phyloP scores from a whole-genome alignment of 2,888 invertebrate species.

The Cantharis lateralis region DNA sequence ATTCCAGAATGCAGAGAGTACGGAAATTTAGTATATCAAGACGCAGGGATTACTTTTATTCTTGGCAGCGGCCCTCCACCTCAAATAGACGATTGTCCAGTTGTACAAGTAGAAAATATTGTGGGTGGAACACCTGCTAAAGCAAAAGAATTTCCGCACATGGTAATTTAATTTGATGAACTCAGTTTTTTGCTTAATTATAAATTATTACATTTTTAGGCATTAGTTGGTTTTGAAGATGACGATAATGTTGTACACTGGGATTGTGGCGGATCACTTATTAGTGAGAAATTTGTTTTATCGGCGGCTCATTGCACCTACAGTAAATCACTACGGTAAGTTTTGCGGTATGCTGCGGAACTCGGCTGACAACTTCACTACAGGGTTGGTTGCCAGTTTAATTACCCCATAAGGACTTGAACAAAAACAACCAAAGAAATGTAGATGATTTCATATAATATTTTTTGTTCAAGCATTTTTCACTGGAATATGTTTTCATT shows the following conservation, averaged over 20 bases:
- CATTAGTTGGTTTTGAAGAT: conserved; percentile 3
- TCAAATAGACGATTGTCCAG: background rate
- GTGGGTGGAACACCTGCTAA: background rate
- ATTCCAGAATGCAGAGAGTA: conserved; percentile 19
- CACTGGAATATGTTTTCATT: background rate
- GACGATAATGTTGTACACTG: conserved; percentile 49
- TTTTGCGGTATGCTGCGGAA: no score
- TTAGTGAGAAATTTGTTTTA: conserved; percentile 65
- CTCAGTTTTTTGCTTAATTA: background rate
- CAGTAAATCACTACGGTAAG: no score
- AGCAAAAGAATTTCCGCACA: conserved; percentile 19
- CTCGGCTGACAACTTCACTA: no score
- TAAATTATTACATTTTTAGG: background rate
- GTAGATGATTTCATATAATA: no score
- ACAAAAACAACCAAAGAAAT: no score
- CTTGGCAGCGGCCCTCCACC: background rate
- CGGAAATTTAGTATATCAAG: background rate
- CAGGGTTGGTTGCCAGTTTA: no score
- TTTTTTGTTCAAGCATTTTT: background rate
- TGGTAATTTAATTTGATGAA: conserved; percentile 9
- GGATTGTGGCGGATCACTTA: conserved; percentile 69
- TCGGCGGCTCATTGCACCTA: conserved; percentile 68
- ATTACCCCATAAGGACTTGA: no score
- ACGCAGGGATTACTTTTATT: background rate
- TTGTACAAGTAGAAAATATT: conserved; percentile 3